Conservation (phyloP, 2,888 invertebrate species). For the Exephanes ischioxanthus region DNA sequence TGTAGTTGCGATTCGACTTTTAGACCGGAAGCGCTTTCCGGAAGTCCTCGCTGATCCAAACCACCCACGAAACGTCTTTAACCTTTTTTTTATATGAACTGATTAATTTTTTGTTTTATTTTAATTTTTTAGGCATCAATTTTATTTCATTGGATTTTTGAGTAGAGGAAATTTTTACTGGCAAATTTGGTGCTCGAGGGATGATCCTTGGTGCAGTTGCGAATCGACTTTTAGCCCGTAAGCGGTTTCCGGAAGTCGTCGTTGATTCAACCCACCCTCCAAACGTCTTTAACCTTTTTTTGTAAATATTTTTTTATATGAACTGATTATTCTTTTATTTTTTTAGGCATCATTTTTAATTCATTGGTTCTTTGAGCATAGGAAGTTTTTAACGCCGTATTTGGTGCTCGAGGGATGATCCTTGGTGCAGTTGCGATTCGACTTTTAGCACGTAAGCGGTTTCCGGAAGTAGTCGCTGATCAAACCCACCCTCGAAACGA, state of each 20-base stretch:
- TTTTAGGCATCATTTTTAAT: too few relatives aligned
- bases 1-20: not conserved
- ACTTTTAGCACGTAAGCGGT: not conserved
- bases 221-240: not conserved
- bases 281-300: constrained; percentile 75
- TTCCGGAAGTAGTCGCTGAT: constrained; percentile 2
- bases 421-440: not conserved
- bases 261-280: not conserved
- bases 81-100: too few relatives aligned
- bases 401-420: too few relatives aligned
- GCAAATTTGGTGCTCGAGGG: too few relatives aligned
- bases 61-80: not conserved
- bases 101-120: too few relatives aligned
- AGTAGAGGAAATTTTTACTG: too few relatives aligned
- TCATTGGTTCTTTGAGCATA: too few relatives aligned
- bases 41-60: not conserved
- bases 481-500: not conserved
- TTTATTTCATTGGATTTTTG: too few relatives aligned
- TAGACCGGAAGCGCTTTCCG: not conserved
- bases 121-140: too few relatives aligned
- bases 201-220: too few relatives aligned
- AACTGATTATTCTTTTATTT: too few relatives aligned
- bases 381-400: too few relatives aligned
- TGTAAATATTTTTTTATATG: not conserved
- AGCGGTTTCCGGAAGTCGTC: not conserved